A percentile compares a stretch with the other conserved stretches of the same genome.
These are phyloP conservation scores for Drosophila varians DNA, from an alignment of 1,140 invertebrate genomes.

Conservation along the genomic window DNA sequence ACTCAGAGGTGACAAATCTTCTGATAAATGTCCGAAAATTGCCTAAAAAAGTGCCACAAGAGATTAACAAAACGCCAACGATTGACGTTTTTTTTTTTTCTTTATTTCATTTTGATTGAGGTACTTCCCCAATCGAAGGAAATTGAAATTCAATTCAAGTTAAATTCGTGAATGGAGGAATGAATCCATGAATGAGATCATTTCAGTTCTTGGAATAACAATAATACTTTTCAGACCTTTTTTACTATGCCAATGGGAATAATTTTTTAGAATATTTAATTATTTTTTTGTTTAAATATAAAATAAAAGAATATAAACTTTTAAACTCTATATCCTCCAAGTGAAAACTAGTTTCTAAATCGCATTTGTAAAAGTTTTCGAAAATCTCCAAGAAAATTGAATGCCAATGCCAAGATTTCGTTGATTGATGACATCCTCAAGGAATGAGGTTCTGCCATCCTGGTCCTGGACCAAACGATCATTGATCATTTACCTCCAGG, in stretches of 20 bases:
- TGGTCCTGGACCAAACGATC: neutral
- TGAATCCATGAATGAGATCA: constrained; percentile 30
- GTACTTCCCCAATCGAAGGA: constrained; percentile 2
- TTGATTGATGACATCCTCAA: neutral
- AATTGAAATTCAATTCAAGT: constrained; percentile 33
- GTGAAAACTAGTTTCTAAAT: no score
- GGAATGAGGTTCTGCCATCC: neutral
- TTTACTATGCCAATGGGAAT: neutral
- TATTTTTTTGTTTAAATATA: no score
- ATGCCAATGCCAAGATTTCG: neutral
- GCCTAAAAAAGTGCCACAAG: constrained; percentile 2
- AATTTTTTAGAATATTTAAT: no score
- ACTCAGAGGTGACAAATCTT: constrained; percentile 26
- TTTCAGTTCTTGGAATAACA: constrained; percentile 15
- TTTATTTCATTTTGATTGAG: neutral
- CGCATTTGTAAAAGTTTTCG: no score
- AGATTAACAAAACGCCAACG: constrained; percentile 23
- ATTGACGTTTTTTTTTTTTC: neutral
- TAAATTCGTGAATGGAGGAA: constrained; percentile 19
- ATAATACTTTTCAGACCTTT: neutral
- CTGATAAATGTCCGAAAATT: constrained; percentile 25
- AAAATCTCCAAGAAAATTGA: no score
- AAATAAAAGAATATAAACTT: neutral
- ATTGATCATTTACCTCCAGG: neutral
- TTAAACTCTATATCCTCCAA: no score